Conservation (phyloP, 2,113 vertebrate species). For the Fulmarus glacialis region DNA sequence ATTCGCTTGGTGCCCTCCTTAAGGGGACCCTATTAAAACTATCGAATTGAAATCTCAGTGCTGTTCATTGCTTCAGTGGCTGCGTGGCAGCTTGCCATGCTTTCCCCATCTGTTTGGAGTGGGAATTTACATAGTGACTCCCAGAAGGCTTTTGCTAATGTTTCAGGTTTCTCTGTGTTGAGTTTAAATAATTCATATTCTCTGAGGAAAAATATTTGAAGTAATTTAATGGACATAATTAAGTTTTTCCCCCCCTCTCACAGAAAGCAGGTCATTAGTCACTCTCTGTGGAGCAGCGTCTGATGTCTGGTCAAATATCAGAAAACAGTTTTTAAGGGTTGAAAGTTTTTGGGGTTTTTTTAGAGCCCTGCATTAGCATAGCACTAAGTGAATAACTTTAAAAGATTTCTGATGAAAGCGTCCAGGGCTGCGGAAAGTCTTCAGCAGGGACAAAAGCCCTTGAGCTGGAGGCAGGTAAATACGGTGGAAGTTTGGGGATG, state of each 20-base stretch:
- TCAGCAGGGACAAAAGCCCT: neutral
- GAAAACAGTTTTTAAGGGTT: neutral
- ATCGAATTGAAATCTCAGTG: conserved; percentile 40
- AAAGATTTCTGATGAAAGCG: neutral
- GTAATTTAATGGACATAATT: conserved; percentile 68
- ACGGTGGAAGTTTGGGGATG: neutral
- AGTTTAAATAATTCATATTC: conserved; percentile 81
- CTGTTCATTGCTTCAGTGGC: conserved; percentile 53
- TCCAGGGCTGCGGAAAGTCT: neutral
- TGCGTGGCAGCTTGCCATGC: conserved; percentile 62
- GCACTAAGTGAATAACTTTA: neutral
- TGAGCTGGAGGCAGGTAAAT: neutral
- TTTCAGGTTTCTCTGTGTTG: conserved; percentile 73
- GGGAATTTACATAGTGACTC: conserved; percentile 63
- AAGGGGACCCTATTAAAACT: conserved; percentile 42
- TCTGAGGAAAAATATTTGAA: conserved; percentile 72
- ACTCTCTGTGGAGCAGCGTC: neutral
- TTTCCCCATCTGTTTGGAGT: conserved; percentile 71
- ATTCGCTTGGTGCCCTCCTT: neutral
- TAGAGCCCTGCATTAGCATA: neutral
- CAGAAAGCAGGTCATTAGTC: conserved; percentile 49
- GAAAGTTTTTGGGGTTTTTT: neutral
- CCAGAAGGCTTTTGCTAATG: conserved; percentile 60
- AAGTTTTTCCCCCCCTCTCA: conserved; percentile 12
- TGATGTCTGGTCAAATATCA: conserved; percentile 46